Evolutionary conservation across 2,113 vertebrate genomes (phyloP).

Genomic region (Hystrix brachyura): DNA sequence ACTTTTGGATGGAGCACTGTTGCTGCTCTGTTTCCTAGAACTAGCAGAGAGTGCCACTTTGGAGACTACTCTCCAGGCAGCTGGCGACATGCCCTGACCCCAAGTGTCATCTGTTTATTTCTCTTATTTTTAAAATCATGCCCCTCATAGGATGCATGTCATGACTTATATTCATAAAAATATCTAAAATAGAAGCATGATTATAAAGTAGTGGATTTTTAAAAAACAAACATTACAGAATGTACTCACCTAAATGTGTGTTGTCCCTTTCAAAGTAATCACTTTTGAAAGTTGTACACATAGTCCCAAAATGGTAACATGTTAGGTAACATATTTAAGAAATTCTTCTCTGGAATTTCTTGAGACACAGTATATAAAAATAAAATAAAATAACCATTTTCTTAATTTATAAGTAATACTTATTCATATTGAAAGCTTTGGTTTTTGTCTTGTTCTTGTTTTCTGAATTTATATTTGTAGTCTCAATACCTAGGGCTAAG

Average conservation of each 20-base stretch:
- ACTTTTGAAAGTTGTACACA: conserved; percentile 63
- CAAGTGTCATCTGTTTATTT: conserved; percentile 76
- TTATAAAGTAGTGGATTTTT: conserved; percentile 75
- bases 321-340: conserved; percentile 64
- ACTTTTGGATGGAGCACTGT: rapidly evolving
- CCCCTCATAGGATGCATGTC: conserved; percentile 74
- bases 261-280: conserved; percentile 66
- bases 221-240: conserved; percentile 77
- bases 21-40: background rate
- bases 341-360: conserved; percentile 55
- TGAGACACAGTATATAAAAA: conserved; percentile 12
- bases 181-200: conserved; percentile 81
- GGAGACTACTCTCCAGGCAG: background rate
- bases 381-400: conserved; percentile 48
- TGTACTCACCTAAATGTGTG: conserved; percentile 76
- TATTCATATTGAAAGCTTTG: conserved; percentile 41
- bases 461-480: conserved; percentile 48
- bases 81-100: conserved; percentile 59
- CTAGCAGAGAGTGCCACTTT: background rate
- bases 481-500: background rate
- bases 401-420: conserved; percentile 23
- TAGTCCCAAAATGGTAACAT: conserved; percentile 42
- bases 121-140: conserved; percentile 82
- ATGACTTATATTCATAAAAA: conserved; percentile 80
- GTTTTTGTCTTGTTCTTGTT: conserved; percentile 44